Evolutionary conservation across 2,797 vertebrate species (phyloP).

Genomic region (Glyptemys insculpta): DNA sequence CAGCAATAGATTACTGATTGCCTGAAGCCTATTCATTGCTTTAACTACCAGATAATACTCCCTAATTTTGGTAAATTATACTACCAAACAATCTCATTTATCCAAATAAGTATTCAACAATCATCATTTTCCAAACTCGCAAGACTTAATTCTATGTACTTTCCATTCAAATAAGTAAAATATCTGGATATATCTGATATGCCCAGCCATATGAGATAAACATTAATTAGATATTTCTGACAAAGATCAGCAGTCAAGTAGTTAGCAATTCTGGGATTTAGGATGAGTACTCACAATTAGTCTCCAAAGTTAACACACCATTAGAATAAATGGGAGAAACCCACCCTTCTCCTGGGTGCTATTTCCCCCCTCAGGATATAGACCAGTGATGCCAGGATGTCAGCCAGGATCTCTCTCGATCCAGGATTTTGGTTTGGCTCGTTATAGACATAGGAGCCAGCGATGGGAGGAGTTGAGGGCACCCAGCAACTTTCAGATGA

Average conservation of each 20-base stretch:
- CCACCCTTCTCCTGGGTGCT: background rate
- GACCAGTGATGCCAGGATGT: too few species aligned
- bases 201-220: background rate
- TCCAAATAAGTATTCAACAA: background rate
- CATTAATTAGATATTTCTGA: background rate
- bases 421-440: too few species aligned
- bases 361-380: background rate
- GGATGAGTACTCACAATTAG: constrained; percentile 10
- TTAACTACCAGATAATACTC: background rate
- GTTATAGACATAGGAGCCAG: too few species aligned
- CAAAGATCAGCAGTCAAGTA: background rate
- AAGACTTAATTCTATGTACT: background rate
- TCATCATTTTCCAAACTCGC: background rate
- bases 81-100: background rate
- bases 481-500: too few species aligned
- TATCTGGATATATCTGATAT: background rate
- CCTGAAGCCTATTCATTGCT: background rate
- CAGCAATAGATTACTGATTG: background rate
- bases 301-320: background rate
- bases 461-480: too few species aligned
- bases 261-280: background rate
- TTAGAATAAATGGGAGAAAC: background rate
- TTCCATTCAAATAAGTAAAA: background rate
- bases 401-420: too few species aligned
- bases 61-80: background rate